phyloP scores from a whole-genome alignment of 2,797 vertebrate species.

The Hozukius guyotensis region DNA sequence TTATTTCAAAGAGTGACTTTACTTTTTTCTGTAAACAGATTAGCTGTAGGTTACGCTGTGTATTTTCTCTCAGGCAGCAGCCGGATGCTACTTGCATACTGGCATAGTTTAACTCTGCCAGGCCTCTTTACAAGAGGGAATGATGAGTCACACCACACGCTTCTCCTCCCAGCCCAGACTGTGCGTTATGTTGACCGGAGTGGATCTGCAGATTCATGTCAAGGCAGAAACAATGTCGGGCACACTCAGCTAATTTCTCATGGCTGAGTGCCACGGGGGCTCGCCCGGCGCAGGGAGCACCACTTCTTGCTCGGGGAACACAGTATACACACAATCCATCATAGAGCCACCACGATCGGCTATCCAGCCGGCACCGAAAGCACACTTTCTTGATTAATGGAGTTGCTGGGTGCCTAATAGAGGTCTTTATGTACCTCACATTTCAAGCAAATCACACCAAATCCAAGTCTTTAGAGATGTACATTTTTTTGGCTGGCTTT shows the following conservation, averaged over 20 bases:
- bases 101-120: constrained; percentile 25
- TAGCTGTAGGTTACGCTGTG: not conserved
- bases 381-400: constrained; percentile 59
- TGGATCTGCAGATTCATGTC: constrained; percentile 47
- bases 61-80: constrained; percentile 7
- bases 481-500: not conserved
- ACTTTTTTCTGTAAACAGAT: not conserved
- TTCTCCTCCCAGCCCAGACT: constrained; percentile 26
- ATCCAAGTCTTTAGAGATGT: constrained; percentile 4
- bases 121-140: constrained; percentile 6
- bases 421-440: constrained; percentile 42
- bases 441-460: constrained; percentile 43
- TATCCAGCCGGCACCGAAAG: constrained; percentile 39
- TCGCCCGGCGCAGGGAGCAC: constrained; percentile 27
- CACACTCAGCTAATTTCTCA: constrained; percentile 59
- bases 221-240: constrained; percentile 41
- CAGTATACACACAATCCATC: constrained; percentile 58
- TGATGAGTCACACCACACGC: constrained; percentile 50
- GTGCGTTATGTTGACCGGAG: constrained; percentile 30
- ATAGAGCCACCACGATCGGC: constrained; percentile 42
- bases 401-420: constrained; percentile 47
- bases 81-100: not conserved
- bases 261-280: constrained; percentile 51
- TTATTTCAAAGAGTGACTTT: not conserved
- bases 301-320: constrained; percentile 27